phyloP scores from a whole-genome alignment of 2,888 invertebrate genomes.

The Dusona sp. region DNA sequence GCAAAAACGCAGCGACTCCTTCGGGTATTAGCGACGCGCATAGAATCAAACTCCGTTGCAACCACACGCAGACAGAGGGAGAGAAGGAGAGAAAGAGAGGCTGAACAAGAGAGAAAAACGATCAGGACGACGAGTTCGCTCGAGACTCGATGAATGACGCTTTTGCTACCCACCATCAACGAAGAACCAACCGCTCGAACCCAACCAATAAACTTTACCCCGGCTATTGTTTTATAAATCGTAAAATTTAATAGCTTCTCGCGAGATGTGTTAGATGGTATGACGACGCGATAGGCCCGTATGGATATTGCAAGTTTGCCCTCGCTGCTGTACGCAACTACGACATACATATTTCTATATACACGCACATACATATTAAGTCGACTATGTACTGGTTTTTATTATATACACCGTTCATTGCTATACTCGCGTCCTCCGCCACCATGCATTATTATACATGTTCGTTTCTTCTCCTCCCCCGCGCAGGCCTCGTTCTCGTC shows the following conservation, averaged over 20 bases:
- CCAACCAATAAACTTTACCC: conserved; percentile 72
- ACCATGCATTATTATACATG: conserved; percentile 45
- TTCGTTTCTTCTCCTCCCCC: neutral
- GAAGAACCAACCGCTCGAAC: conserved; percentile 55
- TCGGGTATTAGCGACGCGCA: conserved; percentile 52
- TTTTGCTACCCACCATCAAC: conserved; percentile 60
- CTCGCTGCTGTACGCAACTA: conserved; percentile 32
- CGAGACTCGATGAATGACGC: conserved; percentile 62
- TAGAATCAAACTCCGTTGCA: conserved; percentile 53
- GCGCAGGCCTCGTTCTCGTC: conserved; percentile 25
- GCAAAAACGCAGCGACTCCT: conserved; percentile 31
- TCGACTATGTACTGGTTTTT: neutral
- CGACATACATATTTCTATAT: neutral
- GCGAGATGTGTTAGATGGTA: conserved; percentile 69
- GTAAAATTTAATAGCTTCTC: conserved; percentile 75
- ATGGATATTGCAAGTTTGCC: conserved; percentile 55
- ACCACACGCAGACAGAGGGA: conserved; percentile 9
- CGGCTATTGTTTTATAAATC: conserved; percentile 76
- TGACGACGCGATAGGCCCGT: conserved; percentile 44
- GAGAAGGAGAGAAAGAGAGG: conserved; percentile 8
- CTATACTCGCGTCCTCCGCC: conserved; percentile 55
- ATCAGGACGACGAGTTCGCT: conserved; percentile 21
- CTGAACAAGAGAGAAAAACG: neutral
- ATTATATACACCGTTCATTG: conserved; percentile 47
- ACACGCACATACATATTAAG: neutral